phyloP scores from a whole-genome alignment of 2,113 vertebrate species.

The Abramis brama region DNA sequence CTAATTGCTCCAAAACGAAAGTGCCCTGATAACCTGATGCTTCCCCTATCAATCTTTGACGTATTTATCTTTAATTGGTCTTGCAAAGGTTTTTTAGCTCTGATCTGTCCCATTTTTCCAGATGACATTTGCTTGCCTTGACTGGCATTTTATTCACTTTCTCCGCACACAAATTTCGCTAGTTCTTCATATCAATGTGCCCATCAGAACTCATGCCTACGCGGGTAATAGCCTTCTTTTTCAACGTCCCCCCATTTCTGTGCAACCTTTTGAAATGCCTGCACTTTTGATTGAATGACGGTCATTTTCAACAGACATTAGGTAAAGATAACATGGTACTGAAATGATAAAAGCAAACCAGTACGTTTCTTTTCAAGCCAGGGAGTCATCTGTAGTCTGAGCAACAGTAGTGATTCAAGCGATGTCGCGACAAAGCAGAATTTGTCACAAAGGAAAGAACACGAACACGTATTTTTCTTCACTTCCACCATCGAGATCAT shows the following conservation, averaged over 20 bases:
- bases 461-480: neutral
- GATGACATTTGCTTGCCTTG: conserved; percentile 70
- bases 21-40: conserved; percentile 64
- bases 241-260: conserved; percentile 51
- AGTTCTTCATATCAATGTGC: conserved; percentile 56
- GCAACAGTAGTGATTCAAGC: conserved; percentile 16
- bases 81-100: conserved; percentile 51
- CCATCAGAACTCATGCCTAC: conserved; percentile 64
- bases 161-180: conserved; percentile 56
- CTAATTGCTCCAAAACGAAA: conserved; percentile 71
- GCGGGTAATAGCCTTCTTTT: conserved; percentile 57
- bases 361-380: conserved; percentile 36
- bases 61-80: conserved; percentile 71
- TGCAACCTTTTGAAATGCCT: conserved; percentile 66
- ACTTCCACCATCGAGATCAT: neutral
- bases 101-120: conserved; percentile 55
- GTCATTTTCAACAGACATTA: conserved; percentile 61
- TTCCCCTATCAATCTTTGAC: conserved; percentile 55
- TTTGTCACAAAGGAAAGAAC: conserved; percentile 12
- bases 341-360: conserved; percentile 55
- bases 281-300: conserved; percentile 61
- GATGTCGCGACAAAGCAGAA: neutral
- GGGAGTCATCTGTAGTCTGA: conserved; percentile 32
- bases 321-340: conserved; percentile 54
- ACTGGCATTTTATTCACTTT: conserved; percentile 68